Base-by-base conservation (phyloP, 2,113 vertebrate species). In the Coptodon rendalli region DNA sequence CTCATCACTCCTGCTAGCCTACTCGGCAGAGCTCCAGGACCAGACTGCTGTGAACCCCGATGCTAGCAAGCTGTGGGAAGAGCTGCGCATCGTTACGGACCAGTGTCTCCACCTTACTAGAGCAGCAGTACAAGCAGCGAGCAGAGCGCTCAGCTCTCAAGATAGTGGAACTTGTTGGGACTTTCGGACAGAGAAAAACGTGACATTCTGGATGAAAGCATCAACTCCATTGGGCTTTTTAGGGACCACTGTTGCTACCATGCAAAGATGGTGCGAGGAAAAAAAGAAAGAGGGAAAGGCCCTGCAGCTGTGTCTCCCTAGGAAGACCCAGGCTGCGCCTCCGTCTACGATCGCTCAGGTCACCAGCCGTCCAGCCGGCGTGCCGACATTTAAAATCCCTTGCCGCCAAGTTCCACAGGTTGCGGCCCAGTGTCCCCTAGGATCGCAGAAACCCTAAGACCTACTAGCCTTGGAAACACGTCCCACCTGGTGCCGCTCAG, bases 21-120 rank as follows among this genome's bases (percentile, higher is more conserved):
- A 59, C 57, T 59, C 7, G 5, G 14, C 57, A 6, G 57, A 61
- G 14, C 27, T 31, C 27, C 57, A 31, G 27, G 57, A 31, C 57
- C 57, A 61, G 57, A 31, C 27, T 61, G 27, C 27, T 61, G 57
- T 2, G 1, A 61, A 61, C 14, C 27, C 1, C 0, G 3, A 61
- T 31, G 14, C 8, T 61, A 61, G 57, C 57, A 2, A 61, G 27
- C 57, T 61, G 14, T 31, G 14, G 27, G 8, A 61, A 61, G 5
- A 61, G 57, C 2, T 31, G 57, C 5, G 8, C 1, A 0, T 61
- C 2, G 0, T 61, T 61, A 10, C 5, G 0, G 14, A 61, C 57
- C 27, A 61, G 5, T 31, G 14, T 61, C 27, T 17, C 57, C 57
- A 31, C 27, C 27, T 59, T 2, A 59, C 27, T 31, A 17, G 14